These are phyloP conservation scores for Mus minutoides DNA, from an alignment of 2,797 vertebrate genomes.

Conservation along the genomic window DNA sequence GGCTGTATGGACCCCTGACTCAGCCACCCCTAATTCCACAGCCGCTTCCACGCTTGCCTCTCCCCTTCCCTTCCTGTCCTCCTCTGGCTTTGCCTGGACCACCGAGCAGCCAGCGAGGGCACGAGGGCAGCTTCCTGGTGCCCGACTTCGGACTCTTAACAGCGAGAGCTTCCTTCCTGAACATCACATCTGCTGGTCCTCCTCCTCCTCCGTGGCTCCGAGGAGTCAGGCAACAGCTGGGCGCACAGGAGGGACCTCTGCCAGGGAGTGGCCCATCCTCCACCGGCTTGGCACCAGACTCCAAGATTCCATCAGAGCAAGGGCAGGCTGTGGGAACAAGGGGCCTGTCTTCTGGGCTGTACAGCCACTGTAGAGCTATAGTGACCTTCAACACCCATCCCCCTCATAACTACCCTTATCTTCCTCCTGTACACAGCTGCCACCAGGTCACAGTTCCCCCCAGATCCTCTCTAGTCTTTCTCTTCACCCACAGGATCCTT, in stretches of 20 bases:
- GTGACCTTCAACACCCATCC: background rate
- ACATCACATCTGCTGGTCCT: constrained; percentile 62
- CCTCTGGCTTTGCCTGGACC: background rate
- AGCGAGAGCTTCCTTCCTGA: constrained; percentile 86
- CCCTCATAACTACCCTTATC: background rate
- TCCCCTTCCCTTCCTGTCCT: constrained; percentile 86
- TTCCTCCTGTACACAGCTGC: background rate
- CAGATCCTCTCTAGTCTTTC: background rate
- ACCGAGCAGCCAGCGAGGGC: background rate
- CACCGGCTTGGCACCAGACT: background rate
- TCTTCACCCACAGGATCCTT: background rate
- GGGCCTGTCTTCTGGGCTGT: background rate
- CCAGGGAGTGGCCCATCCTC: background rate
- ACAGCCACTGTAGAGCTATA: background rate
- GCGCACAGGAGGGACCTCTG: background rate
- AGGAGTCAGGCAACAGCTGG: constrained; percentile 56
- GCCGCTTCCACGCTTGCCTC: constrained; percentile 68
- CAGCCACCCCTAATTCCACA: constrained; percentile 15
- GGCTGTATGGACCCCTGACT: background rate
- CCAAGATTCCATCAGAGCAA: background rate
- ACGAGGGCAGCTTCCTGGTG: constrained; percentile 69
- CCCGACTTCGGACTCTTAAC: constrained; percentile 39
- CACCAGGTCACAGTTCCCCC: background rate
- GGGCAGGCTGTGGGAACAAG: background rate
- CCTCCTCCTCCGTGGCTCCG: background rate